Evolutionary conservation across 2,113 vertebrate genomes (phyloP), one percentile per base, ranked within the genome.

Genomic region (Heterocephalus glaber): DNA sequence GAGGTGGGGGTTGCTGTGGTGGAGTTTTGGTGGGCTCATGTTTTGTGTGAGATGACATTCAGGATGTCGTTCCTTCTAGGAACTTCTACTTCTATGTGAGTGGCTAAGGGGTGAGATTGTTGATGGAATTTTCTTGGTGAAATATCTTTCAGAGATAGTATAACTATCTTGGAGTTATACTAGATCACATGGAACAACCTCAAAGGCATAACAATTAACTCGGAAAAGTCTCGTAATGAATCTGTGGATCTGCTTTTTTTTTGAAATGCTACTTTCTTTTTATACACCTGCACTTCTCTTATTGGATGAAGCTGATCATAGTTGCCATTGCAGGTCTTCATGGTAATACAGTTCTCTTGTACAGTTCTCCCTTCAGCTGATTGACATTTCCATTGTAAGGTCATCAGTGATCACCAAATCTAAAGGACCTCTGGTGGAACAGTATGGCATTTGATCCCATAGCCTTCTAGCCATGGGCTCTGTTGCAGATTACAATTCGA

Each of bases 231-330:
- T 38, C 33, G 22, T 4, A 1, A 41, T 61, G 74, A 90, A 96
- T 58, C 28, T 14, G 1, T 11, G 19, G n/a, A 30, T 70, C 63
- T 17, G 20, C 2, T 93, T 90, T 79, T 82, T 70, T 92, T 95
- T 44, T 22, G 30, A 88, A 88, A 94, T 26, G 44, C 14, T 41
- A 14, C 2, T 66, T 68, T 33, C 68, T 87, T 38, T 82, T 61
- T 60, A 30, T 1, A 49, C 7, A 8, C 47, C 56, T 92, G 83
- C 5, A 5, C 26, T 83, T 86, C 61, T 81, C 68, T 52, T 44
- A 0, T 14, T 0, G 4, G 35, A 19, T 9, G 5, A 33, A 14
- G 12, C 44, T 60, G 61, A 58, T 22, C 4, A 1, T 30, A 10
- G 63, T 5, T 65, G 41, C 17, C 17, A 56, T 49, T 10, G 33